Base-by-base conservation (phyloP, 2,888 invertebrate species). In the Mythimna ferrago region DNA sequence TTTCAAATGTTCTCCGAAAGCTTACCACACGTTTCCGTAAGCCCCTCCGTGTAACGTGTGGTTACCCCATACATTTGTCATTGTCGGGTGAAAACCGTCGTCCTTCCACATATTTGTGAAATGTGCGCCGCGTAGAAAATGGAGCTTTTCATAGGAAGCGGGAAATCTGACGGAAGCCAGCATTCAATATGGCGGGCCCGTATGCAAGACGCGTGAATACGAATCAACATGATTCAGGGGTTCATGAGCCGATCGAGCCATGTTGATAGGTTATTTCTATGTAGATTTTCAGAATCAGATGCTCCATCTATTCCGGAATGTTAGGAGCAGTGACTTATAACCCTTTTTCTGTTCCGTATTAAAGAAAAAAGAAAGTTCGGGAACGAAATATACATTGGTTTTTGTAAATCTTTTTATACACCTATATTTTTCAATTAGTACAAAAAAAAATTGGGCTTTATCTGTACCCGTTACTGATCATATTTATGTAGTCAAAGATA, bases 101-200 rank as follows among this genome's bases (percentile, higher is more conserved):
- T 69, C 77, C 63, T 82, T 75, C 60, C 62, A 66, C 57, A 80
- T 77, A 84, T 84, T 84, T 80, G 73, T 67, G 68, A 82, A 84
- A 85, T 84, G 68, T 69, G 14, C 68, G 62, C 56, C 66, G 35
- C 66, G 56, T 53, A 71, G 66, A 83, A 61, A 61, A 79, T 76
- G 73, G 71, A 66, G 69, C 71, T 72, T 78, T 84, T 78, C 76
- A 75, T 48, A 64, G 21, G 38, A 64, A 70, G 67, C 72, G 66
- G 58, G 72, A 78, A 77, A 84, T 86, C 86, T 77, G 82, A 85
- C 84, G 72, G 75, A 72, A 78, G 62, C 76, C 66, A 69, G 66
- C 32, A 66, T 72, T 86, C 86, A 82, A 85, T 84, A 86, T 66
- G 75, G 71, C 75, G 66, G 69, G 63, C 69, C 72, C 16, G 57